A percentile compares a stretch with the other conserved stretches of the same genome.
Conservation (phyloP, 2,797 vertebrate genomes). For the Epinephelus coioides region DNA sequence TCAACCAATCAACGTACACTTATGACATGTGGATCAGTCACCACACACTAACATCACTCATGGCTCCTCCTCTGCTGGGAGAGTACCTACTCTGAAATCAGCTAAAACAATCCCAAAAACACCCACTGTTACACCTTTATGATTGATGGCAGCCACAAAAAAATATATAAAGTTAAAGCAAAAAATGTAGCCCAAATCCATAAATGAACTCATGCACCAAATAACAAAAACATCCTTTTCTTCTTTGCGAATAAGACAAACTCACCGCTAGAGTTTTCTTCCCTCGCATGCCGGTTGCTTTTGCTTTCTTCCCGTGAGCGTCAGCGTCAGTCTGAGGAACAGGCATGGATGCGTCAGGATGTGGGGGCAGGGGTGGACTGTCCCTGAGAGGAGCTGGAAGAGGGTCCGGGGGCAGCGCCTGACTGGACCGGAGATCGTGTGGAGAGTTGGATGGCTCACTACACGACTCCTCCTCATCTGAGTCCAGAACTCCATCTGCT, state of each 20-base stretch:
- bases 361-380: conserved; percentile 88
- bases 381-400: conserved; percentile 88
- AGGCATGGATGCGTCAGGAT: conserved; percentile 93
- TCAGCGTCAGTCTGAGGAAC: conserved; percentile 87
- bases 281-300: conserved; percentile 63
- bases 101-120: too few species aligned
- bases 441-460: conserved; percentile 74
- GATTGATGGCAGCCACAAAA: not conserved
- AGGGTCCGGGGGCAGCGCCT: conserved; percentile 84
- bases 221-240: not conserved
- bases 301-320: conserved; percentile 68
- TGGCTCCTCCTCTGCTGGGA: too few species aligned
- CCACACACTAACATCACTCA: too few species aligned
- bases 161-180: not conserved
- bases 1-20: too few species aligned
- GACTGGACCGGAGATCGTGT: conserved; percentile 57
- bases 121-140: too few species aligned
- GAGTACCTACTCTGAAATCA: too few species aligned
- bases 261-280: conserved; percentile 79
- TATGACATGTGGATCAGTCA: too few species aligned
- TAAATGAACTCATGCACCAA: not conserved
- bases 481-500: conserved; percentile 90
- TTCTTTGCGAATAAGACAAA: conserved; percentile 15
- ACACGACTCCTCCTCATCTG: conserved; percentile 88
- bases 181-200: not conserved